phyloP scores from a whole-genome alignment of 1,140 invertebrate genomes.

The Drosophila orena region DNA sequence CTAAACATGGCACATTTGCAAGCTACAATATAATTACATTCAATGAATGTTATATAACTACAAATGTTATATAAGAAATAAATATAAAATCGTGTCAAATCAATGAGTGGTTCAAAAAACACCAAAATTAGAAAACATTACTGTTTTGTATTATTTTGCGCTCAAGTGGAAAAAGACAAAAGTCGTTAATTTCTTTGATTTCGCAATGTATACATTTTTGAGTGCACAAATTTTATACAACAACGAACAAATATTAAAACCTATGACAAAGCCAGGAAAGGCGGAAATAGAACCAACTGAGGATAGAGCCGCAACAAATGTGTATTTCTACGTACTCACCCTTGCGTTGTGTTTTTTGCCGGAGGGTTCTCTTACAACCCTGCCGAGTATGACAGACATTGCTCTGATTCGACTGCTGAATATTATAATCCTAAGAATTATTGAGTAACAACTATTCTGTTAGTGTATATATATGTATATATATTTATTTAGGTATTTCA shows the following conservation, averaged over 20 bases:
- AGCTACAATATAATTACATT: no score
- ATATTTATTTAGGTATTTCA: conserved; percentile 5
- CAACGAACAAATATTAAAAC: conserved; percentile 52
- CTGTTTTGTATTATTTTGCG: conserved; percentile 34
- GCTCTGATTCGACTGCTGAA: not conserved
- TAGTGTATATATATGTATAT: not conserved
- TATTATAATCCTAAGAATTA: not conserved
- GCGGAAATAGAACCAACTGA: conserved; percentile 2
- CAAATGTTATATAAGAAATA: no score
- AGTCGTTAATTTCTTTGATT: conserved; percentile 71
- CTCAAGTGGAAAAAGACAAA: conserved; percentile 71
- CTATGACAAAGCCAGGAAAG: not conserved
- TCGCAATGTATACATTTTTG: conserved; percentile 60
- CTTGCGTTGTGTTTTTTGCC: not conserved
- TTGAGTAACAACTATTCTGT: not conserved
- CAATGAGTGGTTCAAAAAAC: no score
- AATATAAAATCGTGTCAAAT: no score
- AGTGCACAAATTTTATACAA: conserved; percentile 49
- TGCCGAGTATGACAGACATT: not conserved
- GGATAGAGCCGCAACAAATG: not conserved
- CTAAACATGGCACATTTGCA: no score
- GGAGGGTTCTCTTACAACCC: not conserved
- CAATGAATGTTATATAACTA: no score
- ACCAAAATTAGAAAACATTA: no score
- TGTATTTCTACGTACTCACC: not conserved